These are phyloP conservation scores for Drosophila gaucha DNA, from an alignment of 2,888 invertebrate species.

Conservation along the genomic window DNA sequence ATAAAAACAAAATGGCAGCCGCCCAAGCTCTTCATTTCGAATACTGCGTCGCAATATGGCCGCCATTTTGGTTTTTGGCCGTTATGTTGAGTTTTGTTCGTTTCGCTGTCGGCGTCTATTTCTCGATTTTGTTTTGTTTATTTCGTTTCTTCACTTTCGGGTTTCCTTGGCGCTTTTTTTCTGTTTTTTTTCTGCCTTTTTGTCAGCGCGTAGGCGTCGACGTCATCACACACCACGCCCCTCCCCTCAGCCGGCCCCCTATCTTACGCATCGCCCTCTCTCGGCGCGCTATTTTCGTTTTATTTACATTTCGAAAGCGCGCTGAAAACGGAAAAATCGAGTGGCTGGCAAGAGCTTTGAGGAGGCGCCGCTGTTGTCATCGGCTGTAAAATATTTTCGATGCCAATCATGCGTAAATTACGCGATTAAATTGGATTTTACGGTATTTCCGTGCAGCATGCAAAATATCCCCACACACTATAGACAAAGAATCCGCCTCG, in stretches of 20 bases:
- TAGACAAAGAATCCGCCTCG: constrained; percentile 13
- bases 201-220: constrained; percentile 58
- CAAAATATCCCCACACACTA: constrained; percentile 46
- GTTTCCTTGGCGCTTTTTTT: constrained; percentile 46
- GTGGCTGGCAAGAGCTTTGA: constrained; percentile 1
- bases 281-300: constrained; percentile 57
- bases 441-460: constrained; percentile 58
- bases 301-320: constrained; percentile 78
- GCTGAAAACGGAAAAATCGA: constrained; percentile 31
- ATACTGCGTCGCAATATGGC: constrained; percentile 72
- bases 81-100: constrained; percentile 56
- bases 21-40: constrained; percentile 50
- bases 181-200: too few species aligned
- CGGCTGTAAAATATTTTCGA: constrained; percentile 59
- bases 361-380: constrained; percentile 34
- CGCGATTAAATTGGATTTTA: constrained; percentile 77
- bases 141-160: constrained; percentile 52
- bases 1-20: constrained; percentile 73
- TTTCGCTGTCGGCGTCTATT: constrained; percentile 33
- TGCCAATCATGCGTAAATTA: constrained; percentile 80
- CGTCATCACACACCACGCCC: constrained; percentile 59
- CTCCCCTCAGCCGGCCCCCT: background rate
- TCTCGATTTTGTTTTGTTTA: constrained; percentile 67
- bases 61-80: constrained; percentile 71
- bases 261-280: background rate